Evolutionary conservation across 2,888 invertebrate species (phyloP).

Genomic region (Lasioglossum leucozonium): DNA sequence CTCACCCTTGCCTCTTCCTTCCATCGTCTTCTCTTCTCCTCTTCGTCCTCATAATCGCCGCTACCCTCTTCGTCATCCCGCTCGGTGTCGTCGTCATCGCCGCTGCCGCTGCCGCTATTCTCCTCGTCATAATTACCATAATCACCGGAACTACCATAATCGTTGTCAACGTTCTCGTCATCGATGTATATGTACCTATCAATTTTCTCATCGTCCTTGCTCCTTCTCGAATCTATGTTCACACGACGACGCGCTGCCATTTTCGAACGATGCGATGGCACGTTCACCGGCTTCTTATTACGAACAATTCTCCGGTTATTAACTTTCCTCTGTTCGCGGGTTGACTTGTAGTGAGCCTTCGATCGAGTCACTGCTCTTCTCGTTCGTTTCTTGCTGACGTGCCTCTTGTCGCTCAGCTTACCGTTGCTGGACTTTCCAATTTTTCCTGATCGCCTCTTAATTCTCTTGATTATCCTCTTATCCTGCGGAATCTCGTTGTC

Average conservation of each 20-base stretch:
- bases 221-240: not conserved
- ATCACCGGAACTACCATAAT: not conserved
- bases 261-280: not conserved
- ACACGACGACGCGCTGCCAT: too few relatives aligned
- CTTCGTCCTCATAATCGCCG: not conserved
- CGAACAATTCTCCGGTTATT: not conserved
- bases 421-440: not conserved
- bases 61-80: not conserved
- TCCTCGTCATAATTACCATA: not conserved
- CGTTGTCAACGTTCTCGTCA: not conserved
- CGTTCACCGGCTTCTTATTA: not conserved
- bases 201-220: not conserved
- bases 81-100: not conserved
- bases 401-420: not conserved
- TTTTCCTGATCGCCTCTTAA: not conserved
- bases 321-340: too few relatives aligned
- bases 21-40: not conserved
- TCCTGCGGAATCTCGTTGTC: not conserved
- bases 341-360: not conserved
- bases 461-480: not conserved
- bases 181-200: constrained; percentile 20
- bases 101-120: not conserved
- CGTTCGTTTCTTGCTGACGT: not conserved
- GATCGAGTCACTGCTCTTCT: not conserved
- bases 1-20: not conserved